Percentiles rank a stretch among this genome's conserved stretches.
phyloP scores from a whole-genome alignment of 2,888 invertebrate genomes.

The Leistus spinibarbis region DNA sequence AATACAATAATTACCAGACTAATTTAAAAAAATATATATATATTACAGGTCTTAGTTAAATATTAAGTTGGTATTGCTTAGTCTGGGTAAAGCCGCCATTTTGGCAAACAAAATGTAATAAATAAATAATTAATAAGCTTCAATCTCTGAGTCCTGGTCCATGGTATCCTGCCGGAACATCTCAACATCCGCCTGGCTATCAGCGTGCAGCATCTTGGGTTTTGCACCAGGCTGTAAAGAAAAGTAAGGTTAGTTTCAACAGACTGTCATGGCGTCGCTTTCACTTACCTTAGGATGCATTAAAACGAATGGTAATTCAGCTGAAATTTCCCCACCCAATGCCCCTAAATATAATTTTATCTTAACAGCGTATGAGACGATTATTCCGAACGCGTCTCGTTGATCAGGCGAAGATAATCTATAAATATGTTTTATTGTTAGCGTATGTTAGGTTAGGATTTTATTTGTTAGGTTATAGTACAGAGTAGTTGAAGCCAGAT shows the following conservation, averaged over 20 bases:
- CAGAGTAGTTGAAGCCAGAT: constrained; percentile 92
- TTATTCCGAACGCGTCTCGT: constrained; percentile 92
- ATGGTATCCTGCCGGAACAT: constrained; percentile 74
- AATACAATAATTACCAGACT: neutral
- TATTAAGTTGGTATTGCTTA: neutral
- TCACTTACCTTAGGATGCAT: constrained; percentile 83
- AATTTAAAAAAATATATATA: neutral
- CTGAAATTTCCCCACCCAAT: constrained; percentile 88
- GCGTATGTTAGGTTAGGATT: constrained; percentile 1
- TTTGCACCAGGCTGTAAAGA: constrained; percentile 57
- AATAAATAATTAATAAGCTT: neutral
- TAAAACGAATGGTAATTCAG: constrained; percentile 88
- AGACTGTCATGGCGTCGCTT: too few species aligned
- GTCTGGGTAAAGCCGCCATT: too few species aligned
- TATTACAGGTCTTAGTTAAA: neutral
- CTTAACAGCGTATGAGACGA: constrained; percentile 94
- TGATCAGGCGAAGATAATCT: constrained; percentile 78
- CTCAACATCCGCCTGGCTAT: constrained; percentile 76
- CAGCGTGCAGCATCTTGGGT: constrained; percentile 67
- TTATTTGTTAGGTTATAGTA: constrained; percentile 57
- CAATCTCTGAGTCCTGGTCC: constrained; percentile 52
- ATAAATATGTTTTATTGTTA: constrained; percentile 43
- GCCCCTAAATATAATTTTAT: constrained; percentile 93
- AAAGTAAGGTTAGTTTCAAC: constrained; percentile 19
- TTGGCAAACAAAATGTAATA: neutral